Percentiles rank a stretch among this genome's conserved stretches.
These are phyloP conservation scores for Tipula confusa DNA, from an alignment of 2,888 invertebrate species.

Conservation along the genomic window DNA sequence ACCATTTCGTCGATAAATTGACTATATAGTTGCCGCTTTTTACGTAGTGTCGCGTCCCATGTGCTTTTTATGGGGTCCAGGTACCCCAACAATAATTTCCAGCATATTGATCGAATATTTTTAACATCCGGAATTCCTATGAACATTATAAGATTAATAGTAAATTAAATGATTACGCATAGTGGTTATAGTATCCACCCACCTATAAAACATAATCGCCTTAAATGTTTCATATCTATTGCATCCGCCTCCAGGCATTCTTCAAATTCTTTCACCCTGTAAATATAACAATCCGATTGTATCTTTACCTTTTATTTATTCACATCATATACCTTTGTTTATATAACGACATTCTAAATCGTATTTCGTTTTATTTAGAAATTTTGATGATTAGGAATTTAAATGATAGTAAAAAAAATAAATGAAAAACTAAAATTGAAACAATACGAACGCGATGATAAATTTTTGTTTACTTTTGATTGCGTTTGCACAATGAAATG, in stretches of 20 bases:
- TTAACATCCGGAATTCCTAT: slow-evolving; percentile 85
- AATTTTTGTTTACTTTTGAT: background rate
- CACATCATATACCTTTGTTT: background rate
- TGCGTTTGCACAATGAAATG: slow-evolving; percentile 12
- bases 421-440: background rate
- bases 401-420: background rate
- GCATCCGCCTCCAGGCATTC: slow-evolving; percentile 64
- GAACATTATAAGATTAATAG: too few relatives aligned
- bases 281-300: background rate
- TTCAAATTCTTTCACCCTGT: slow-evolving; percentile 76
- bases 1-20: slow-evolving; percentile 87
- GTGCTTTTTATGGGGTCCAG: slow-evolving; percentile 64
- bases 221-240: slow-evolving; percentile 64
- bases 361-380: background rate
- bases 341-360: background rate
- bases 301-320: background rate
- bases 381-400: background rate
- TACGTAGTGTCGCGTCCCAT: slow-evolving; percentile 64
- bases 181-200: slow-evolving; percentile 40
- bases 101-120: slow-evolving; percentile 75
- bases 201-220: slow-evolving; percentile 77
- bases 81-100: slow-evolving; percentile 85
- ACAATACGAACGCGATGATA: background rate
- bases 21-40: slow-evolving; percentile 75
- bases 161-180: background rate